Percentiles rank a stretch among this genome's conserved stretches.
phyloP scores from a whole-genome alignment of 1,140 invertebrate species.

The Trichonephila inaurata region DNA sequence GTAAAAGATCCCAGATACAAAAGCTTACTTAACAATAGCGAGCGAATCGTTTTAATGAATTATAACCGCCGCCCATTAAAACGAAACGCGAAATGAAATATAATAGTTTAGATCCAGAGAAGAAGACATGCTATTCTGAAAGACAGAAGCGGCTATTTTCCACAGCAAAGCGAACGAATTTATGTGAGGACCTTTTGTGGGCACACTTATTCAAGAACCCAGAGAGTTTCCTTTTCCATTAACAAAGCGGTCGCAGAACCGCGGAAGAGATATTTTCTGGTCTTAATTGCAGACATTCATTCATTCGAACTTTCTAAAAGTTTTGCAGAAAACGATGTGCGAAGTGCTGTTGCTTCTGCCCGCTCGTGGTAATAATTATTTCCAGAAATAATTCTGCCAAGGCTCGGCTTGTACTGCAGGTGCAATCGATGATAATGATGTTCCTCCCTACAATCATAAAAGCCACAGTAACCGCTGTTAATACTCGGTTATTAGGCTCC shows the following conservation, averaged over 20 bases:
- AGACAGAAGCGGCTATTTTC: neutral
- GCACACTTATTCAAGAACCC: neutral
- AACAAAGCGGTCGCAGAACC: neutral
- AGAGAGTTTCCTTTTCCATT: neutral
- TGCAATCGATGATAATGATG: conserved; percentile 71
- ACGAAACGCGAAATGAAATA: neutral
- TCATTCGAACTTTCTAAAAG: neutral
- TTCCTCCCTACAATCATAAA: conserved; percentile 58
- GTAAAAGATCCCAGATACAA: neutral
- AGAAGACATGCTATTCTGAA: neutral
- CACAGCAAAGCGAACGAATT: neutral
- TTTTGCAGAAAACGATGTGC: neutral
- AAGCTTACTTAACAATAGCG: neutral
- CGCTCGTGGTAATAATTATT: conserved; percentile 61
- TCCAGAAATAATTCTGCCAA: conserved; percentile 39
- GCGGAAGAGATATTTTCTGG: neutral
- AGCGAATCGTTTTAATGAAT: neutral
- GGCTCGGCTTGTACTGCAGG: conserved; percentile 56
- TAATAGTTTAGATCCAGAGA: neutral
- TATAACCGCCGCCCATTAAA: neutral
- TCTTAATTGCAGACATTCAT: conserved; percentile 26
- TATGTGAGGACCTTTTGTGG: neutral
- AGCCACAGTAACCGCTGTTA: conserved; percentile 67
- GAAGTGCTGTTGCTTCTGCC: conserved; percentile 44
- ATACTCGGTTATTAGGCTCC: conserved; percentile 59